A percentile compares a stretch with the other conserved stretches of the same genome.
Evolutionary conservation across 2,797 vertebrate genomes (phyloP).

Genomic region (Tenualosa thibaudeaui): DNA sequence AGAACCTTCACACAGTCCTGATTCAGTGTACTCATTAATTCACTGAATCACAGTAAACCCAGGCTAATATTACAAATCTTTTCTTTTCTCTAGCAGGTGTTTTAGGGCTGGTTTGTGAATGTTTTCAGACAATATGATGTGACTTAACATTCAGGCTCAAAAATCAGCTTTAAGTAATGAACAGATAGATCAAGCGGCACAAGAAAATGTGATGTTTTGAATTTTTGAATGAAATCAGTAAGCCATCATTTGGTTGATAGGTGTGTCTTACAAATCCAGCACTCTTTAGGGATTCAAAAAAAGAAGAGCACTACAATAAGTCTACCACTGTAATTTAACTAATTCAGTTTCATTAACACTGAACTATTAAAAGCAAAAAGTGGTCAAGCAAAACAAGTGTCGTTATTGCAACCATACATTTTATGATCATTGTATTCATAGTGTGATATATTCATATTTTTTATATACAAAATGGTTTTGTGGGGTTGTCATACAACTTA

Average conservation of each 20-base stretch:
- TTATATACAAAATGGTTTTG: background rate
- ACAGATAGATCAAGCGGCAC: background rate
- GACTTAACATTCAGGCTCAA: background rate
- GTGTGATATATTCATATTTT: background rate
- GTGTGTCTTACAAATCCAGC: background rate
- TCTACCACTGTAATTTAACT: background rate
- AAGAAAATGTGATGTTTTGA: background rate
- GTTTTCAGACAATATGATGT: background rate
- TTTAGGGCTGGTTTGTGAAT: background rate
- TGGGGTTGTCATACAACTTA: background rate
- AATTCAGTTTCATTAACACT: background rate
- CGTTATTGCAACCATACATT: constrained; percentile 3
- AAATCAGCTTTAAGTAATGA: background rate
- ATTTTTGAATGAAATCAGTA: background rate
- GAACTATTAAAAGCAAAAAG: background rate
- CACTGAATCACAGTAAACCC: background rate
- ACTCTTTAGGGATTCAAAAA: background rate
- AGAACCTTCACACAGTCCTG: background rate
- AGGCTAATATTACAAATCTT: background rate
- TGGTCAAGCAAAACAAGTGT: background rate
- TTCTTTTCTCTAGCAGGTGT: background rate
- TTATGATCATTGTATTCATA: background rate
- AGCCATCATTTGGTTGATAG: background rate
- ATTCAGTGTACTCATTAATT: background rate
- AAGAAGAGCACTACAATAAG: background rate